These are phyloP conservation scores for Enteromius afrohamiltoni DNA, from an alignment of 2,797 vertebrate species.

Conservation along the genomic window DNA sequence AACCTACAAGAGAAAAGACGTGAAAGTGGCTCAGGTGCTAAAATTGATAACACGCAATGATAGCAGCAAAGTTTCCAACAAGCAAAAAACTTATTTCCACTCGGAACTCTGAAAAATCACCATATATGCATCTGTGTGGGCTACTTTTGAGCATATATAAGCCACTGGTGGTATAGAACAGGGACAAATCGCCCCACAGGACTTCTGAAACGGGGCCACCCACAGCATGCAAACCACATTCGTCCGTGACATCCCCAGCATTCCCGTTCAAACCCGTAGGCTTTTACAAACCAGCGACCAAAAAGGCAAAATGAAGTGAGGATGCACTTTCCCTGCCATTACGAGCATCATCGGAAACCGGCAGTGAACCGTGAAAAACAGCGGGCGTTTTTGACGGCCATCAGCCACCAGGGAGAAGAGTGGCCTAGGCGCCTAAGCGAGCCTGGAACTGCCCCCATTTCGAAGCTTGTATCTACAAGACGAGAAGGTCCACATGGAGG, in stretches of 20 bases:
- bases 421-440: constrained; percentile 52
- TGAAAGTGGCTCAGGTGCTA: not conserved
- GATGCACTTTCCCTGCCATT: constrained; percentile 61
- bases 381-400: constrained; percentile 64
- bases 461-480: constrained; percentile 18
- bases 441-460: constrained; percentile 50
- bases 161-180: constrained; percentile 35
- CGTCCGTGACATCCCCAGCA: constrained; percentile 13
- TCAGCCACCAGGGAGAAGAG: constrained; percentile 66
- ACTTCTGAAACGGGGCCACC: constrained; percentile 44
- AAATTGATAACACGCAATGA: not conserved
- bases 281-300: constrained; percentile 76
- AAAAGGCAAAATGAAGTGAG: constrained; percentile 72
- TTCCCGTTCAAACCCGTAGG: constrained; percentile 51
- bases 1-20: constrained; percentile 76
- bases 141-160: constrained; percentile 26
- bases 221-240: constrained; percentile 35
- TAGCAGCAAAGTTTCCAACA: not conserved
- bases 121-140: constrained; percentile 11
- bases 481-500: not conserved
- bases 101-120: not conserved
- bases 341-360: constrained; percentile 60
- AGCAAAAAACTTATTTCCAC: not conserved
- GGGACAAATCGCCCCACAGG: constrained; percentile 45
- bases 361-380: constrained; percentile 75